Base-by-base conservation (phyloP, 53 echinoderm and acorn worm species). In the Arbacia lixula region DNA sequence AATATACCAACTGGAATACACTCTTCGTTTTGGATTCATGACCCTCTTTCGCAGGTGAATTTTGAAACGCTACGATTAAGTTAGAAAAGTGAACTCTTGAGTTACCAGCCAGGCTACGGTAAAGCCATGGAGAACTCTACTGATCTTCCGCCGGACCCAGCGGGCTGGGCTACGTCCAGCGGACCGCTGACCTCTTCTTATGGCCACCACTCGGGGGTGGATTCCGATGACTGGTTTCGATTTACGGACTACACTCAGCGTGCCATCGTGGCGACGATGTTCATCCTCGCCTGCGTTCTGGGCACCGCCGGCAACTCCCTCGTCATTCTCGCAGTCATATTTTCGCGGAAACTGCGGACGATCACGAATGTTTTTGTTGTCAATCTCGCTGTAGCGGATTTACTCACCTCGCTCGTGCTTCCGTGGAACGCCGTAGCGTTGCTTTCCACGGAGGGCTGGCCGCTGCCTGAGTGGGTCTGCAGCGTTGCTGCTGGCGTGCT, bases 331-430 rank as follows among this genome's bases (percentile, higher is more conserved):
- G 91, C 96, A 36, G 96, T 96, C 32, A 60, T 93, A 6, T 36
- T 93, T 39, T 93, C 93, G 21, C 81, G 72, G 39, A 93, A 91
- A 83, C 84, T 94, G 29, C 89, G 93, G 53, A 91, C 93, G 28
- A 71, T 91, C 38, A 96, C 93, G 57, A 96, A 96, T 69, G 96
- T 91, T 6, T 96, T 93, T 80, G 96, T 96, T 38, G 96, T 96
- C 30, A 96, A 89, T 71, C 86, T 96, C 36, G 90, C 92, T 12
- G 35, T 89, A 0, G 90, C 87, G 1, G 95, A 95, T 65, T 83
- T 95, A 5, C 71, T 95, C 26, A 86, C 92, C 2, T 87, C 92
- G 3, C 61, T 88, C 1, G 60, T 60, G 12, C 66, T 95, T 0
- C 86, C 92, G 0, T 95, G 95, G 95, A 85, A 92, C 83, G 86